A percentile compares a stretch with the other conserved stretches of the same genome.
Evolutionary conservation across 2,888 invertebrate species (phyloP).

Genomic region (Xestobium rufovillosum): DNA sequence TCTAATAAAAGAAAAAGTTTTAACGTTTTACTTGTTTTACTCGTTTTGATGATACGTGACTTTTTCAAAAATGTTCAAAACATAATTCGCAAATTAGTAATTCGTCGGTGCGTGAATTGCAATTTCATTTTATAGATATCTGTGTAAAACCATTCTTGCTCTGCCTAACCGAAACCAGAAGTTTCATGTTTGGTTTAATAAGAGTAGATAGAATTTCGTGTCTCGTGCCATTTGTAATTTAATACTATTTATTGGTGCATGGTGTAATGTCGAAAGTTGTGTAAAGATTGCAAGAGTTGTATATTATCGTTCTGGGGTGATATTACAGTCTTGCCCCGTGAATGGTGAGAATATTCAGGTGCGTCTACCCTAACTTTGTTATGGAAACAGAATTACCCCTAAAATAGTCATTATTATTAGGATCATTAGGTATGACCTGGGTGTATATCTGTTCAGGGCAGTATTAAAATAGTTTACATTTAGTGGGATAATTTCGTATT

Average conservation of each 20-base stretch:
- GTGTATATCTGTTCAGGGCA: slow-evolving; percentile 18
- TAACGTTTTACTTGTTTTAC: no score
- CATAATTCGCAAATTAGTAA: no score
- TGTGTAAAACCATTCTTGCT: no score
- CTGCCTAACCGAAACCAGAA: no score
- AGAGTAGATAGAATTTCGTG: slow-evolving; percentile 36
- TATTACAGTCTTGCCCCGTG: slow-evolving; percentile 31
- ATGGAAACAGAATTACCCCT: slow-evolving; percentile 41
- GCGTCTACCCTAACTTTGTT: slow-evolving; percentile 38
- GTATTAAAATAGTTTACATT: no score
- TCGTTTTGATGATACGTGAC: no score
- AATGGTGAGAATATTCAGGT: slow-evolving; percentile 37
- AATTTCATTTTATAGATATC: no score
- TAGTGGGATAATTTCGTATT: no score
- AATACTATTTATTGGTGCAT: slow-evolving; percentile 27
- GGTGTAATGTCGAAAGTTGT: slow-evolving; percentile 34
- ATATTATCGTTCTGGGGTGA: slow-evolving; percentile 34
- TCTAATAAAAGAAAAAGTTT: no score
- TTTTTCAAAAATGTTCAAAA: no score
- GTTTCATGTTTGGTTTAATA: no score
- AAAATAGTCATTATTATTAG: slow-evolving; percentile 40
- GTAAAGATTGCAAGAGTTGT: slow-evolving; percentile 33
- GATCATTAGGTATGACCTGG: slow-evolving; percentile 37
- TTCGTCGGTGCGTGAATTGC: no score
- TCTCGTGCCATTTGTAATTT: slow-evolving; percentile 29